Evolutionary conservation across 2,113 vertebrate species (phyloP), one percentile per base, ranked within the genome.

Genomic region (Silurus asotus): DNA sequence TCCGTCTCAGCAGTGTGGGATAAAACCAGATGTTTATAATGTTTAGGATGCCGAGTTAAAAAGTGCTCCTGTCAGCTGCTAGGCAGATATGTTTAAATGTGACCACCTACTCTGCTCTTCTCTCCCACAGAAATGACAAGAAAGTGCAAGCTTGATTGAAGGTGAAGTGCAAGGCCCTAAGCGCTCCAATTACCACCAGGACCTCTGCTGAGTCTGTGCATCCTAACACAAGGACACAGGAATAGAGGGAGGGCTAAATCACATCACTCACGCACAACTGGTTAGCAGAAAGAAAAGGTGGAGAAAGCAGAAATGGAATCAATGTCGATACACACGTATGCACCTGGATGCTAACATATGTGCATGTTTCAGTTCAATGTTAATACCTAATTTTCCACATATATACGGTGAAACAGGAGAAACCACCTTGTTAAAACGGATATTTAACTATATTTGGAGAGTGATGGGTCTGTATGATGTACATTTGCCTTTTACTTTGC

Each of bases 11-110:
- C 77, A 90, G 81, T 59, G 45, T 49, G 58, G 25, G 25, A 49
- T 81, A 70, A 87, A 55, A 61, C 78, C 64, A 53, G 56, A 82
- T 65, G 62, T 77, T 49, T 65, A 14, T 74, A 65, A 58, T 6
- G 77, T 64, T 83, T 62, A 91, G 77, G 83, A 83, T 84, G 87
- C 88, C 87, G 90, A 94, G 87, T 82, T 89, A 91, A 92, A 91
- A 92, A 93, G 90, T 58, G 89, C 87, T 91, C 89, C 62, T 83
- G 91, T 93, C 92, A 93, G 90, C 90, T 91, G 91, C 90, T 91
- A 93, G 90, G 88, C 89, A 89, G 91, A 92, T 88, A 88, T 72
- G 88, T 88, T 85, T 85, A 91, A 92, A 89, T 91, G 69, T 55
- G 20, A 28, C 55, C 67, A 13, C 64, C 86, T 49, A 56, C 67